phyloP scores from a whole-genome alignment of 2,888 invertebrate genomes.

The Cosmia trapezina region DNA sequence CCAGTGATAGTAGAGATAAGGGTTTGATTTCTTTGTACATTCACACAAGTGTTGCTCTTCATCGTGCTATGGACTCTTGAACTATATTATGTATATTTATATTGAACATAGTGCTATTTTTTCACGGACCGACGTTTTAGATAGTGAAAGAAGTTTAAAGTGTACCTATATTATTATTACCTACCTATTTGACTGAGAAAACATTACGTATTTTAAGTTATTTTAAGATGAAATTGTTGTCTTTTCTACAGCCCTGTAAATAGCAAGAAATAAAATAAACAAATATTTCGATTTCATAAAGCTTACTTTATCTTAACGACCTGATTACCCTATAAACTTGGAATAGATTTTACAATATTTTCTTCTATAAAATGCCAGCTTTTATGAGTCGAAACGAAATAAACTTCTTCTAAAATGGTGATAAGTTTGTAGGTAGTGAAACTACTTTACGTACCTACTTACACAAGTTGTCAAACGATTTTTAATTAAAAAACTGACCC shows the following conservation, averaged over 20 bases:
- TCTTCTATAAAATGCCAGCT: neutral
- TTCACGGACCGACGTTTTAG: slow-evolving; percentile 81
- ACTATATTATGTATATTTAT: slow-evolving; percentile 78
- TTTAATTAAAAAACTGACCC: neutral
- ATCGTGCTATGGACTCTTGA: slow-evolving; percentile 82
- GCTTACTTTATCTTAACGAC: slow-evolving; percentile 55
- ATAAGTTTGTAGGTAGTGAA: too few species aligned
- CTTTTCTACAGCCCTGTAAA: slow-evolving; percentile 89
- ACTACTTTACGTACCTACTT: too few species aligned
- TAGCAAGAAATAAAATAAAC: slow-evolving; percentile 80
- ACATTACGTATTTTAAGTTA: slow-evolving; percentile 86
- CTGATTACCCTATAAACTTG: slow-evolving; percentile 11
- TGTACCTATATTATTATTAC: slow-evolving; percentile 72
- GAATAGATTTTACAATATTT: slow-evolving; percentile 14
- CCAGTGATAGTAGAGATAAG: slow-evolving; percentile 90
- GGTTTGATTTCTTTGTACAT: slow-evolving; percentile 75
- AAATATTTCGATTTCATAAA: slow-evolving; percentile 79
- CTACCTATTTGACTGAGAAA: slow-evolving; percentile 84
- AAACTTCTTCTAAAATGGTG: neutral
- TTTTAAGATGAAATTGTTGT: slow-evolving; percentile 85
- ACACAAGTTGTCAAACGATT: too few species aligned
- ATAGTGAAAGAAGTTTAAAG: slow-evolving; percentile 73
- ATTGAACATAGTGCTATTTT: slow-evolving; percentile 83
- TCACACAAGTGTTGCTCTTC: slow-evolving; percentile 75
- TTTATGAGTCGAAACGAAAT: slow-evolving; percentile 7